Evolutionary conservation across 2,113 vertebrate genomes (phyloP).

Genomic region (Menura novaehollandiae): DNA sequence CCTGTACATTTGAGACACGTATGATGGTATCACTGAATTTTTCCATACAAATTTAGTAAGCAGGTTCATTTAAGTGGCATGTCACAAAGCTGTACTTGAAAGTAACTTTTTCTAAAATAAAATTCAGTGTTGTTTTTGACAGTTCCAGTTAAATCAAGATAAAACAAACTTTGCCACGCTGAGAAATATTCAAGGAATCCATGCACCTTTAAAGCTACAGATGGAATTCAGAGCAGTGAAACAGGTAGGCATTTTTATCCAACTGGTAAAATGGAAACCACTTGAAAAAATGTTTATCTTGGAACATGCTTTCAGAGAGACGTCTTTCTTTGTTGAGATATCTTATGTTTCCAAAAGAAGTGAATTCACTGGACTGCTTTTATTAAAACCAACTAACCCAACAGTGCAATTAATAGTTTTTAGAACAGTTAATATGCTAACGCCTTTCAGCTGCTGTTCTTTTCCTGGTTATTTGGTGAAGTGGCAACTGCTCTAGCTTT

Average conservation of each 20-base stretch:
- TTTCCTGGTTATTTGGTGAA: not conserved
- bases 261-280: not conserved
- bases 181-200: constrained; percentile 92
- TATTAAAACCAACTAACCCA: not conserved
- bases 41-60: not conserved
- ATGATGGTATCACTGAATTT: not conserved
- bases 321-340: not conserved
- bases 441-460: not conserved
- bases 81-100: not conserved
- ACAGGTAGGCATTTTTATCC: constrained; percentile 74
- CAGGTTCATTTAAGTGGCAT: not conserved
- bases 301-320: not conserved
- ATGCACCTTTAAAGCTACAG: constrained; percentile 89
- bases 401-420: not conserved
- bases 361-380: not conserved
- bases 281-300: not conserved
- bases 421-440: not conserved
- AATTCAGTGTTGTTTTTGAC: constrained; percentile 4
- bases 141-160: constrained; percentile 92
- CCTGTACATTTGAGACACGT: not conserved
- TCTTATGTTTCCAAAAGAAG: not conserved
- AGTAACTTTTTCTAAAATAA: not conserved
- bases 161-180: constrained; percentile 88
- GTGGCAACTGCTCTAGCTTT: not conserved
- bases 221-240: constrained; percentile 92